Conservation (phyloP, 2,113 vertebrate species). For the Gulo gulo region DNA sequence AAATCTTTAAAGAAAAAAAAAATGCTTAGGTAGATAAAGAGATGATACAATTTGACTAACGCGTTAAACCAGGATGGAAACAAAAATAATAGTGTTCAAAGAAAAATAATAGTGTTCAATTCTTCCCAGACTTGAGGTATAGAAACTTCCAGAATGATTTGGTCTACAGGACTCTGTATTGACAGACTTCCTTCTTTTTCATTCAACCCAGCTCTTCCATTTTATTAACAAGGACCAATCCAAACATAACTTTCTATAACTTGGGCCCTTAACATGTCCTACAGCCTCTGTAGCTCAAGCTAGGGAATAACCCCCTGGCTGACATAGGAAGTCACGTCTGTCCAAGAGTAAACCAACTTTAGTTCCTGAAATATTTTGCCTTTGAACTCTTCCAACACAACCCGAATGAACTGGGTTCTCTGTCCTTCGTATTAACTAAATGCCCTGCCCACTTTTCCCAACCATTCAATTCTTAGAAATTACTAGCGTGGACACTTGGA, state of each 20-base stretch:
- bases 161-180: not conserved
- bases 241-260: not conserved
- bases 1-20: not conserved
- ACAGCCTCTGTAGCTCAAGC: not conserved
- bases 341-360: constrained; percentile 32
- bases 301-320: constrained; percentile 34
- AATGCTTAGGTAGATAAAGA: not conserved
- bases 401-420: not conserved
- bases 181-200: not conserved
- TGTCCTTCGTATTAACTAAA: constrained; percentile 4
- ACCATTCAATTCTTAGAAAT: not conserved
- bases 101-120: not conserved
- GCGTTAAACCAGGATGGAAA: not conserved
- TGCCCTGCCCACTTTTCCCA: not conserved
- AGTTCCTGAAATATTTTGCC: constrained; percentile 52
- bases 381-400: constrained; percentile 50
- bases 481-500: not conserved
- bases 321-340: constrained; percentile 69
- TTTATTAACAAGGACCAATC: not conserved
- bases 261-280: constrained; percentile 18
- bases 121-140: not conserved
- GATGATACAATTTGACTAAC: not conserved
- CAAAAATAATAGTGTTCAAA: not conserved
- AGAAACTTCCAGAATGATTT: not conserved
- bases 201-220: not conserved